Conservation (phyloP, 1,140 invertebrate genomes). For the Scylla paramamosain region DNA sequence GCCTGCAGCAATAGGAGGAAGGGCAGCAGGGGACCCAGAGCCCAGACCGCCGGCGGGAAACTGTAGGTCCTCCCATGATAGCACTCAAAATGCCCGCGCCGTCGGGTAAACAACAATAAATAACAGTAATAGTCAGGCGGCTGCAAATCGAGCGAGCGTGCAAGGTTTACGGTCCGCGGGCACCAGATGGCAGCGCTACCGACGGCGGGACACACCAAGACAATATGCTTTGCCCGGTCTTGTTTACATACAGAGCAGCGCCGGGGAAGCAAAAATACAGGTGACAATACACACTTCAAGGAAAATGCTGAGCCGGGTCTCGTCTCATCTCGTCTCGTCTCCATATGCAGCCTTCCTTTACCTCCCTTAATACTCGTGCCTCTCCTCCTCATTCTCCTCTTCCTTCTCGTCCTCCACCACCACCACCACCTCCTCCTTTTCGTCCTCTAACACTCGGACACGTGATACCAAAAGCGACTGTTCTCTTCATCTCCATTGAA, state of each 20-base stretch:
- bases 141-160: neutral
- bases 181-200: neutral
- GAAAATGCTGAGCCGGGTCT: neutral
- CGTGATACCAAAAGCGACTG: neutral
- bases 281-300: neutral
- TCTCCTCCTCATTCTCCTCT: neutral
- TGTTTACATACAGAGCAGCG: constrained; percentile 13
- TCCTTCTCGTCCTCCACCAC: neutral
- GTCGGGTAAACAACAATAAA: constrained; percentile 23
- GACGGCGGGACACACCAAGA: constrained; percentile 1
- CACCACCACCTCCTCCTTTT: neutral
- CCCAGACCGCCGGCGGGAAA: neutral
- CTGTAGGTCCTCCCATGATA: constrained; percentile 5
- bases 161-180: neutral
- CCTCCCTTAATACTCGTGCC: neutral
- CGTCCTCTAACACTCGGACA: neutral
- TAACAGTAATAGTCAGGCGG: constrained; percentile 21
- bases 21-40: too few species aligned
- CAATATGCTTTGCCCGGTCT: neutral
- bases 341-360: neutral
- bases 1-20: too few species aligned
- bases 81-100: neutral
- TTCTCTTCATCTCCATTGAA: constrained; percentile 8
- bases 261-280: neutral
- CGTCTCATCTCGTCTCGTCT: neutral